Evolutionary conservation across 2,797 vertebrate genomes (phyloP).

Genomic region (Triplophysa bombifrons): DNA sequence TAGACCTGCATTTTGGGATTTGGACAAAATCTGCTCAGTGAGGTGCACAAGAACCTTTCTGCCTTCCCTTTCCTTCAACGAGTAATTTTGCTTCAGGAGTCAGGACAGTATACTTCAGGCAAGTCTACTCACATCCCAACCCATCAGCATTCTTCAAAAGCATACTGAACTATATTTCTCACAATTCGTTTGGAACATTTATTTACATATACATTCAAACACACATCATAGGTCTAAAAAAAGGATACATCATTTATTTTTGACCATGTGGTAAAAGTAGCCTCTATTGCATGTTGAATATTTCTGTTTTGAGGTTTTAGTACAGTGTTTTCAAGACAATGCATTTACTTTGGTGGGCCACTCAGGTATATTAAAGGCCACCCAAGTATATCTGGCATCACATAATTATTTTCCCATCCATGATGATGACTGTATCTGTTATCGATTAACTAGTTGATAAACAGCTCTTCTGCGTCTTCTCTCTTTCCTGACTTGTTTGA

Average conservation of each 20-base stretch:
- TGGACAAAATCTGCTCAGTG: constrained; percentile 57
- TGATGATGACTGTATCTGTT: too few relatives aligned
- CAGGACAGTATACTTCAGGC: constrained; percentile 69
- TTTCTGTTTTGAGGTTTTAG: neutral
- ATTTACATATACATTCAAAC: constrained; percentile 14
- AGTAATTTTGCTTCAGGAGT: constrained; percentile 64
- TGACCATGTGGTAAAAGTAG: neutral
- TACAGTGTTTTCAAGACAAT: too few relatives aligned
- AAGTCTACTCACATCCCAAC: constrained; percentile 16
- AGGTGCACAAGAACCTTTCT: constrained; percentile 46
- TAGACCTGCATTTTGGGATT: constrained; percentile 44
- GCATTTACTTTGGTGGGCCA: too few relatives aligned
- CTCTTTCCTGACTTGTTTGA: too few relatives aligned
- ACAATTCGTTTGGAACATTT: constrained; percentile 32
- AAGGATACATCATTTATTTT: neutral
- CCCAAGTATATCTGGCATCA: too few relatives aligned
- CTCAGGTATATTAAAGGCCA: too few relatives aligned
- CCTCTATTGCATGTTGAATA: neutral
- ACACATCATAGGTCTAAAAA: neutral
- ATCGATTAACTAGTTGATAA: too few relatives aligned
- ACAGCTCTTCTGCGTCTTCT: too few relatives aligned
- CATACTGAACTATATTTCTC: neutral
- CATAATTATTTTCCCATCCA: too few relatives aligned
- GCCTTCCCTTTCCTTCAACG: constrained; percentile 69
- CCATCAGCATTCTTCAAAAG: neutral